Evolutionary conservation across 2,888 invertebrate genomes (phyloP), one percentile per base, ranked within the genome.

Genomic region (Podotricha telesiphe): DNA sequence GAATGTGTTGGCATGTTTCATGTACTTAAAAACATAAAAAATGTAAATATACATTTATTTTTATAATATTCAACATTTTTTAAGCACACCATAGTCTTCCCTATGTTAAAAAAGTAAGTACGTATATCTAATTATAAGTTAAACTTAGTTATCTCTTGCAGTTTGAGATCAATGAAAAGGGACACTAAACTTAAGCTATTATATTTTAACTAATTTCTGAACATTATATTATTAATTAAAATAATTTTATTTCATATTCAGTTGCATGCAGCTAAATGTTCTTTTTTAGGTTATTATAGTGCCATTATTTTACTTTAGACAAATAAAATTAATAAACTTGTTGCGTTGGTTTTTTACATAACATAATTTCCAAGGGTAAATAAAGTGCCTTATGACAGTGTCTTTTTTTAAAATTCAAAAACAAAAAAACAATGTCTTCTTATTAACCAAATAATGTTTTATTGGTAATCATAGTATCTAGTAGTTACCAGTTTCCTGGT

Each of bases 281-380:
- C 5, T 59, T n/a, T n/a, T 45, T 45, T 22, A 28, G 22, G 11
- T 11, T 22, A 45, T 28, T 22, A 17, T 1, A 59, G 59, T 59
- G 59, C 59, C 59, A 59, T 59, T 22, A 15, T 20, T 40, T 59
- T 59, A 59, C 22, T 22, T 59, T 17, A 45, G 42, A 59, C n/a
- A 45, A 28, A 22, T 59, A 2, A 59, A 22, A 15, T 42, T 20
- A 17, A 58, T 20, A 40, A 58, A 6, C 6, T 28, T 28, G 6
- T 28, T 28, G 28, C 28, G 2, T 28, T n/a, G n/a, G n/a, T n/a
- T n/a, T n/a, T n/a, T n/a, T n/a, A n/a, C n/a, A 28, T 13, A 55
- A 55, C 17, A 55, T 19, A 55, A n/a, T 15, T 0, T 10, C n/a
- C 15, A 34, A n/a, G 15, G n/a, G 6, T 34, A n/a, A 55, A 55